Conservation (phyloP, 2,797 vertebrate genomes). For the Capromys pilorides region DNA sequence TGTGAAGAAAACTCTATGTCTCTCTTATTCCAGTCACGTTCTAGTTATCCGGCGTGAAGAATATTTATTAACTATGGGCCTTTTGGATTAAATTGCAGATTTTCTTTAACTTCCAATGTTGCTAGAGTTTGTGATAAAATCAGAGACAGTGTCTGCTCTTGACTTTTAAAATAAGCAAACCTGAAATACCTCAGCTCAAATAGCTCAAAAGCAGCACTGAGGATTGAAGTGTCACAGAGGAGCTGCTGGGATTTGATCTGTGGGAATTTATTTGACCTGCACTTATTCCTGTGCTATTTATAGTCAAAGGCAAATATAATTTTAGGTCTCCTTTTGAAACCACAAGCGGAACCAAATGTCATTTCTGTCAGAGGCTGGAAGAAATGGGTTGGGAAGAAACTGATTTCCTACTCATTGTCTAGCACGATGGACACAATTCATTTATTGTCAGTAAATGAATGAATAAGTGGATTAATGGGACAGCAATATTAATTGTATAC, state of each 20-base stretch:
- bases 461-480: constrained; percentile 10
- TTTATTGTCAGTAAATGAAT: constrained; percentile 1
- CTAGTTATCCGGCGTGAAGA: constrained; percentile 10
- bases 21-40: constrained; percentile 27
- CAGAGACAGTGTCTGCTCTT: constrained; percentile 54
- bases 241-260: constrained; percentile 69
- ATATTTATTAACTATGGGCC: constrained; percentile 55
- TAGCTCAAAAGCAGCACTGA: constrained; percentile 63
- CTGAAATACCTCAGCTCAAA: constrained; percentile 65
- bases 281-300: constrained; percentile 76
- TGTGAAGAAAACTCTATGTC: neutral
- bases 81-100: constrained; percentile 53
- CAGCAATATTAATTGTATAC: constrained; percentile 40
- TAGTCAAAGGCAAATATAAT: constrained; percentile 78
- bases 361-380: constrained; percentile 71
- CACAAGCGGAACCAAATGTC: constrained; percentile 68
- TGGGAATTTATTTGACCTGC: constrained; percentile 75
- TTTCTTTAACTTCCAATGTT: constrained; percentile 25
- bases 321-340: constrained; percentile 75
- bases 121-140: constrained; percentile 60
- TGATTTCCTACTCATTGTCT: constrained; percentile 78
- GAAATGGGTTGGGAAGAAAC: constrained; percentile 77
- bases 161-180: constrained; percentile 76
- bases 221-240: constrained; percentile 75
- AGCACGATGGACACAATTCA: neutral